Base-by-base conservation (phyloP, 1,140 invertebrate genomes). In the Papilio dardanus region DNA sequence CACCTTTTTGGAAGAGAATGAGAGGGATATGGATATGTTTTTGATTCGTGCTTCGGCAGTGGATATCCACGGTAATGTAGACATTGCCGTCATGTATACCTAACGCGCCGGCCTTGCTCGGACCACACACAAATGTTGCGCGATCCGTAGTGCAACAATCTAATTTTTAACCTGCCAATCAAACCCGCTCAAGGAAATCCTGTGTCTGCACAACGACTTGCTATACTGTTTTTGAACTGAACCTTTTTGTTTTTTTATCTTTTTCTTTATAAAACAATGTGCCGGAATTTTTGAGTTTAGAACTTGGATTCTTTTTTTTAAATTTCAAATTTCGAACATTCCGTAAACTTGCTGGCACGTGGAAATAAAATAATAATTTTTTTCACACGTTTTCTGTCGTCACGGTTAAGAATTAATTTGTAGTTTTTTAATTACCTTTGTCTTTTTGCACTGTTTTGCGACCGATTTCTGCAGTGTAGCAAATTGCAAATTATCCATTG, bases 111-210 rank as follows among this genome's bases (percentile, higher is more conserved):
- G 77, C 84, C 86, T 87, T 87, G 74, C 71, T 28, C 78, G 74
- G 83, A 81, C 81, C 81, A 83, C 83, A 85, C 83, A 74, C 80
- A 80, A 81, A 79, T 77, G 74, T 79, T 77, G 54, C 77, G 71
- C n/a, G 58, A 74, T 76, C 75, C 76, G 74, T 79, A 76, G 3
- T 75, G 50, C 74, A 62, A 77, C 66, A 74, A 46, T 71, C 42
- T 71, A 69, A 71, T 71, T 75, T 68, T 46, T 67, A 74, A 50
- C 10, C n/a, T 74, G 76, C 69, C 76, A 76, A 76, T 76, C 76
- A 76, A 76, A 74, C 35, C 35, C 67, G 67, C 67, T 69, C 67
- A 69, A 69, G 67, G 67, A 69, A 69, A 69, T 69, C 67, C 67
- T 69, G 67, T 69, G 35, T 69, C 33, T 69, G 35, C 65, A 30